phyloP scores from a whole-genome alignment of 2,888 invertebrate genomes.

The Dryocosmus kuriphilus region DNA sequence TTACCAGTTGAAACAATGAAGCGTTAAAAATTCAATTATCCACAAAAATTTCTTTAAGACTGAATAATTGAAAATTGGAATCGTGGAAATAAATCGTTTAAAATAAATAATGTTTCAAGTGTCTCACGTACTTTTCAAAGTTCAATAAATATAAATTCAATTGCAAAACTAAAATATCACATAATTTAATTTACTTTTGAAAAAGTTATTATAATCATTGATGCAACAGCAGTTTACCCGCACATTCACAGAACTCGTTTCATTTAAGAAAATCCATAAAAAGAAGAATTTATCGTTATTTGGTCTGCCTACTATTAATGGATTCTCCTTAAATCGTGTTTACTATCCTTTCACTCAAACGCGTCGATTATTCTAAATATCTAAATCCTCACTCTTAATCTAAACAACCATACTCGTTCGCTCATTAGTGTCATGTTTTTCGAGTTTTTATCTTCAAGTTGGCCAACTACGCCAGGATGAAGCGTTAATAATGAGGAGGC shows the following conservation, averaged over 20 bases:
- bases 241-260: not conserved
- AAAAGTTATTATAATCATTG: not conserved
- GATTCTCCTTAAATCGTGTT: conserved; percentile 30
- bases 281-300: conserved; percentile 13
- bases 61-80: too few species aligned
- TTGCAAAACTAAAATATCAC: not conserved
- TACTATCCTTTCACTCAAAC: conserved; percentile 35
- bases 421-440: conserved; percentile 40
- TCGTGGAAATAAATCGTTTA: too few species aligned
- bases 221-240: not conserved
- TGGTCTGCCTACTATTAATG: not conserved
- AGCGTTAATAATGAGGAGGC: conserved; percentile 40
- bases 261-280: not conserved
- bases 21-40: too few species aligned
- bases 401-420: conserved; percentile 21
- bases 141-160: not conserved
- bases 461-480: conserved; percentile 28
- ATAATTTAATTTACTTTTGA: not conserved
- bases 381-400: conserved; percentile 20
- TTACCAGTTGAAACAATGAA: too few species aligned
- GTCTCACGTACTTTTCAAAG: not conserved
- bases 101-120: too few species aligned
- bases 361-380: conserved; percentile 20
- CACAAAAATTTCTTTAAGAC: too few species aligned
- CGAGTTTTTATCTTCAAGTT: conserved; percentile 31